phyloP scores from a whole-genome alignment of 2,113 vertebrate species.

The Misgurnus anguillicaudatus region DNA sequence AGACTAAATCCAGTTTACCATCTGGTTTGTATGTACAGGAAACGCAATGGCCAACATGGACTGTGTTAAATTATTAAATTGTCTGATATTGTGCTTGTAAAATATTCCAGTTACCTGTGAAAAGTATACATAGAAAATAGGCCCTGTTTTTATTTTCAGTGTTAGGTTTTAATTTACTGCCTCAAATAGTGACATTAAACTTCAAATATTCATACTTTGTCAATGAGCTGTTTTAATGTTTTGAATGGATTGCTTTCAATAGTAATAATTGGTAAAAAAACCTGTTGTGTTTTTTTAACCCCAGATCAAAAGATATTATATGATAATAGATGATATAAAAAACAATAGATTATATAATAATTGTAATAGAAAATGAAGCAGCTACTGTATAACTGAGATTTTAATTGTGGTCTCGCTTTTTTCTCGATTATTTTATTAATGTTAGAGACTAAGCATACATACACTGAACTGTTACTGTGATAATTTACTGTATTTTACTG shows the following conservation, averaged over 20 bases:
- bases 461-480: too few species aligned
- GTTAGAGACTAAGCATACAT: too few species aligned
- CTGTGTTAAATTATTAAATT: slow-evolving; percentile 5
- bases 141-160: slow-evolving; percentile 31
- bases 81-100: neutral
- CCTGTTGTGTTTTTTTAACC: too few species aligned
- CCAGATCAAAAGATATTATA: too few species aligned
- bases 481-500: too few species aligned
- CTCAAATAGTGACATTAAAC: neutral
- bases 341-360: too few species aligned
- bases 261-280: neutral
- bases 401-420: too few species aligned
- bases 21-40: neutral
- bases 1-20: neutral
- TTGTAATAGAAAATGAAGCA: too few species aligned
- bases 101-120: slow-evolving; percentile 1
- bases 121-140: neutral
- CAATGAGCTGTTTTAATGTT: neutral
- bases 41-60: neutral
- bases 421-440: too few species aligned
- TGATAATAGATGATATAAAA: too few species aligned
- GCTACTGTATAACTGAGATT: too few species aligned
- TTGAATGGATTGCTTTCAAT: slow-evolving; percentile 4
- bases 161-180: neutral
- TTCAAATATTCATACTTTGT: neutral